phyloP scores from a whole-genome alignment of 1,140 invertebrate species.

The Papilio glaucus region DNA sequence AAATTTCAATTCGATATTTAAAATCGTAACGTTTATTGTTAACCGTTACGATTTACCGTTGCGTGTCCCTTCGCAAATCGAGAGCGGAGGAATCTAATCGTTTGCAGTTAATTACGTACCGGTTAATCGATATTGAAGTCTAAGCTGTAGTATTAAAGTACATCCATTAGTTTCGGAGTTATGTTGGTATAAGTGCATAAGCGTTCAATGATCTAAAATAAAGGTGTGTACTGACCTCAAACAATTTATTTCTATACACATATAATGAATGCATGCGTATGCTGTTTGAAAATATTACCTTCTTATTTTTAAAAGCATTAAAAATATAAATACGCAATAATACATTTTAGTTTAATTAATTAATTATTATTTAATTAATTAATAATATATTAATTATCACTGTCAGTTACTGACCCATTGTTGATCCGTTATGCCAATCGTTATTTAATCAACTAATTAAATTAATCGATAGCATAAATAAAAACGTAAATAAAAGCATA shows the following conservation, averaged over 20 bases:
- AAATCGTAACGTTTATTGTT: slow-evolving; percentile 61
- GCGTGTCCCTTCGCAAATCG: slow-evolving; percentile 63
- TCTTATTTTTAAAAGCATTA: no score
- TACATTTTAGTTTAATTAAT: no score
- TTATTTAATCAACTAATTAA: no score
- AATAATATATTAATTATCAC: no score
- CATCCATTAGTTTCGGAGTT: slow-evolving; percentile 18
- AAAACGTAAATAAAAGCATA: no score
- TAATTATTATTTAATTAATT: no score
- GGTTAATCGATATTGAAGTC: slow-evolving; percentile 41
- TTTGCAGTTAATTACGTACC: slow-evolving; percentile 29
- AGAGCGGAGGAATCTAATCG: slow-evolving; percentile 43
- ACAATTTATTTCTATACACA: slow-evolving; percentile 42
- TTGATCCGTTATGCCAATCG: no score
- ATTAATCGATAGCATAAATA: no score
- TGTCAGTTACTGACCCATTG: no score
- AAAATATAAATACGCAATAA: no score
- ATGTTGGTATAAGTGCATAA: slow-evolving; percentile 44
- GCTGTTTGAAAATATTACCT: not conserved
- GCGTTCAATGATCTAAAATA: slow-evolving; percentile 54
- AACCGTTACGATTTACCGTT: slow-evolving; percentile 62
- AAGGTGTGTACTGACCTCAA: slow-evolving; percentile 55
- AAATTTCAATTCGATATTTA: slow-evolving; percentile 35
- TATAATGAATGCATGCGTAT: slow-evolving; percentile 20
- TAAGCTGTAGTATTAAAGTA: slow-evolving; percentile 35